Conservation (phyloP, 2,888 invertebrate genomes). For the Cryptocephalus moraei region DNA sequence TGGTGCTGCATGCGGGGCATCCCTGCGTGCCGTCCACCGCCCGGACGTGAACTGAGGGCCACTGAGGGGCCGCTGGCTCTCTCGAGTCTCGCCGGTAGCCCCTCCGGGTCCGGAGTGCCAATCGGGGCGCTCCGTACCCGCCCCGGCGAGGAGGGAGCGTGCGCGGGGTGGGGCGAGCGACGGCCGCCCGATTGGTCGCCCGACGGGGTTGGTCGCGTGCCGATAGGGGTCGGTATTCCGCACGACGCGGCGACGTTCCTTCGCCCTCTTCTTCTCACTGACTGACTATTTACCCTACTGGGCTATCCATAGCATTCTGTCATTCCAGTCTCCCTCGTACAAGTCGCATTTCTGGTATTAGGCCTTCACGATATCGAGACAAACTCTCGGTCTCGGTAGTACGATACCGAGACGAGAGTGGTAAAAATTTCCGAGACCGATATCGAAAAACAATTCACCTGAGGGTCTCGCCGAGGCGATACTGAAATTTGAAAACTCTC, state of each 20-base stretch:
- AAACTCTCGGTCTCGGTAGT: too few relatives aligned
- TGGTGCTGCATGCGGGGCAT: conserved; percentile 36
- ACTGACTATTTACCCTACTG: too few relatives aligned
- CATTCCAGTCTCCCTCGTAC: too few relatives aligned
- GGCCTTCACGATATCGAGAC: too few relatives aligned
- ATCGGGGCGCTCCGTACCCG: conserved; percentile 24
- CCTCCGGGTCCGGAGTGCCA: background rate
- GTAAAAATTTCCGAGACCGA: too few relatives aligned
- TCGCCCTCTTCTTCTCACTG: too few relatives aligned
- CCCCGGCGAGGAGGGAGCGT: conserved; percentile 22
- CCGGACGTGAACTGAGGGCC: conserved; percentile 7
- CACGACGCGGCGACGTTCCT: too few relatives aligned
- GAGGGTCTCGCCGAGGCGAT: too few relatives aligned
- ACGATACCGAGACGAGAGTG: too few relatives aligned
- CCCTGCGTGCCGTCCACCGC: conserved; percentile 15
- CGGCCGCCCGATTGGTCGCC: conserved; percentile 16
- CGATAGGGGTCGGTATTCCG: background rate
- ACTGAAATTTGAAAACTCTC: too few relatives aligned
- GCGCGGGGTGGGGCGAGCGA: conserved; percentile 30
- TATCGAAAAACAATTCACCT: background rate
- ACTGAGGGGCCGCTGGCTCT: conserved; percentile 8
- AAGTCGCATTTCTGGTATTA: background rate
- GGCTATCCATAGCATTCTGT: too few relatives aligned
- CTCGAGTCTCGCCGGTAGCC: conserved; percentile 13
- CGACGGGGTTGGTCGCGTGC: conserved; percentile 15